Conservation (phyloP, 2,888 invertebrate genomes). For the Euzophera pinguis region DNA sequence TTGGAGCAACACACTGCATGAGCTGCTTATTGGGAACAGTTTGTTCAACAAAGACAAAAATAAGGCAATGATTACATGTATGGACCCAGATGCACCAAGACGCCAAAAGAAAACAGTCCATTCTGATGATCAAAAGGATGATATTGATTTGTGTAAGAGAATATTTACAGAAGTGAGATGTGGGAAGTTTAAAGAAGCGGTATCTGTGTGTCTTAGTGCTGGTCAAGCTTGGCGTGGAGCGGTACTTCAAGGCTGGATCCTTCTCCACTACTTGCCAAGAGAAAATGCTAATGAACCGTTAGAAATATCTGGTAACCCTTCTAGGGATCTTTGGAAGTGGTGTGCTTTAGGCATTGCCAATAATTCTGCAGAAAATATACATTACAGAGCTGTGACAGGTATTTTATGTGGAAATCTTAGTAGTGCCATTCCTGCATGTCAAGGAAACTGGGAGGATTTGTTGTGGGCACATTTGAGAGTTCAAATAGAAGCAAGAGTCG, state of each 20-base stretch:
- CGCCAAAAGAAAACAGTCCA: slow-evolving; percentile 89
- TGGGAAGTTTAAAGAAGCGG: slow-evolving; percentile 91
- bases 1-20: slow-evolving; percentile 95
- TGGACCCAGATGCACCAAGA: slow-evolving; percentile 95
- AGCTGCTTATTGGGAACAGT: slow-evolving; percentile 79
- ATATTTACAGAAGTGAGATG: slow-evolving; percentile 89
- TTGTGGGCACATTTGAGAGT: slow-evolving; percentile 93
- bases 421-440: slow-evolving; percentile 86
- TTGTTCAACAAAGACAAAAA: slow-evolving; percentile 69
- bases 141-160: slow-evolving; percentile 72
- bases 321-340: slow-evolving; percentile 89
- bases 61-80: slow-evolving; percentile 79
- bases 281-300: slow-evolving; percentile 63
- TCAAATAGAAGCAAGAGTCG: slow-evolving; percentile 91
- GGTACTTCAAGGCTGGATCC: slow-evolving; percentile 93
- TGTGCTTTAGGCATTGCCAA: slow-evolving; percentile 83
- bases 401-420: slow-evolving; percentile 91
- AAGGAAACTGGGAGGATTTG: slow-evolving; percentile 92
- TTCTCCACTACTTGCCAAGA: slow-evolving; percentile 92
- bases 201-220: slow-evolving; percentile 89
- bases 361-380: slow-evolving; percentile 75
- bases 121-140: slow-evolving; percentile 92
- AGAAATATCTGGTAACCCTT: slow-evolving; percentile 90
- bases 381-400: slow-evolving; percentile 84
- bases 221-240: slow-evolving; percentile 97